Conservation (phyloP, 2,797 vertebrate species). For the Halcyon badia region DNA sequence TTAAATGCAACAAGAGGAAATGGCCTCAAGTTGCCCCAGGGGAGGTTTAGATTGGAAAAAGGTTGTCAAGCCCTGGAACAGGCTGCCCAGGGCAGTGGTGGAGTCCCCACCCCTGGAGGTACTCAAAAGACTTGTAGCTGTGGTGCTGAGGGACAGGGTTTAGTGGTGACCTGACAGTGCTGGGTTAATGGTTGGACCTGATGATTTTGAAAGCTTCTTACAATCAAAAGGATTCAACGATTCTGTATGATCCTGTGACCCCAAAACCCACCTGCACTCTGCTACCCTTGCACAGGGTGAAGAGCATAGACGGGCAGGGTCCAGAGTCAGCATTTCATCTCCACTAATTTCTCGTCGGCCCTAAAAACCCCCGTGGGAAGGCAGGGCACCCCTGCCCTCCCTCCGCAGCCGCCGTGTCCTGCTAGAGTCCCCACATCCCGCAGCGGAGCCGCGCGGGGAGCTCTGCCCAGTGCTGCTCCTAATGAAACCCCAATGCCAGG, state of each 20-base stretch:
- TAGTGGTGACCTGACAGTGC: background rate
- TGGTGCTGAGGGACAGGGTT: background rate
- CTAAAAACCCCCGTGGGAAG: background rate
- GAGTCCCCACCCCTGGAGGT: background rate
- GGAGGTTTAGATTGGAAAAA: background rate
- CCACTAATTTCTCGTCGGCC: background rate
- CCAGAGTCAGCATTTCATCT: background rate
- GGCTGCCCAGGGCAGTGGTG: background rate
- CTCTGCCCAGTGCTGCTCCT: conserved; percentile 36
- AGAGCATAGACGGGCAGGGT: background rate
- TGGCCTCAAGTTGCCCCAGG: background rate
- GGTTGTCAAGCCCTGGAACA: background rate
- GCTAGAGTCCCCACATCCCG: background rate
- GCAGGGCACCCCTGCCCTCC: background rate
- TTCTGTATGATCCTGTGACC: background rate
- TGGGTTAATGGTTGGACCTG: background rate
- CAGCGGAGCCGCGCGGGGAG: conserved; percentile 15
- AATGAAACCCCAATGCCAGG: conserved; percentile 69
- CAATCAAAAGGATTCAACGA: background rate
- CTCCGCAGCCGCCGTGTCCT: background rate
- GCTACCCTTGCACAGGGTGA: background rate
- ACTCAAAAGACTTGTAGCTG: background rate
- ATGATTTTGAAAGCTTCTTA: background rate
- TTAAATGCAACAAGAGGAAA: background rate
- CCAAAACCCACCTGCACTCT: background rate